Base-by-base conservation (phyloP, 2,888 invertebrate species). In the Notocelia uddmanniana region DNA sequence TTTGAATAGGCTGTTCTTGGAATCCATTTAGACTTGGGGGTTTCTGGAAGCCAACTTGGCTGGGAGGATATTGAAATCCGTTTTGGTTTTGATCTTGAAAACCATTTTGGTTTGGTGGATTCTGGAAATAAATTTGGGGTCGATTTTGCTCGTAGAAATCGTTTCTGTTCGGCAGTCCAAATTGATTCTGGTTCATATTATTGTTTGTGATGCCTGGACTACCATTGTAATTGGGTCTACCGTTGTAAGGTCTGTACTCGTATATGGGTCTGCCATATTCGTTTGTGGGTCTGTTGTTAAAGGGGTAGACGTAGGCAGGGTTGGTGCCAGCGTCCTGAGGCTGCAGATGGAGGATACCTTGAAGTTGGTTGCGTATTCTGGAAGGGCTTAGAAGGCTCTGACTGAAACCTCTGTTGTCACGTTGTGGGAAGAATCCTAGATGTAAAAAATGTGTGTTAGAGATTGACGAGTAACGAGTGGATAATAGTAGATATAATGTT, bases 361-460 rank as follows among this genome's bases (percentile, higher is more conserved):
- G 76, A 0, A 85, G 15, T n/a, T 80, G 80, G 9, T 84, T 73
- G 11, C 74, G 75, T 41, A 87, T 66, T 69, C 82, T 82, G 21
- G 77, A 81, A 2, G 81, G 74, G 10, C 77, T 76, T 13, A 80
- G 78, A 6, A 83, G 58, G 31, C 82, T 71, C 37, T 78, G 76
- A 6, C 75, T 76, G 73, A 80, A 77, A 41, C 83, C 79, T 11
- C 83, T 79, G 37, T 83, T 80, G 26, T 83, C 81, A 48, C 85
- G 79, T 77, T 78, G 81, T 13, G 81, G 83, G 75, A 83, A 86
- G 80, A 87, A 87, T 74, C 87, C 89, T 89, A 83, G 34, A 69
- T 63, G 58, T 52, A 62, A 77, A 66, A 5, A 50, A 54, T 34
- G n/a, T 34, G 26, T 18, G 11, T 68, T 72, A 67, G 34, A 52